These are phyloP conservation scores for Onthophagus sagittarius DNA, from an alignment of 2,888 invertebrate species.

Conservation along the genomic window DNA sequence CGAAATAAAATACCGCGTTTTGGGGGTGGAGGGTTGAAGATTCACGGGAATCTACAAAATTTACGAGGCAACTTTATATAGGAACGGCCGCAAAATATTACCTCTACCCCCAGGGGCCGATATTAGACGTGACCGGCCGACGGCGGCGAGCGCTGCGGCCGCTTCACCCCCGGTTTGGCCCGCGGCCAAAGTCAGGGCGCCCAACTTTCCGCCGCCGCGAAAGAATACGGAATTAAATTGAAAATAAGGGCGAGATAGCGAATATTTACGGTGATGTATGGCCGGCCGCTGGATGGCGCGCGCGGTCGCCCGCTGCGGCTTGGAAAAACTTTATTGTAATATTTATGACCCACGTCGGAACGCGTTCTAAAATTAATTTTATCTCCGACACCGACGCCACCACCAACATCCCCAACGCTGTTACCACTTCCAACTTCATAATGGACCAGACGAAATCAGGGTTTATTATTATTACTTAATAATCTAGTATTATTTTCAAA, in stretches of 20 bases:
- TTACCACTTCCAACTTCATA: background rate
- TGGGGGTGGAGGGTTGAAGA: slow-evolving; percentile 30
- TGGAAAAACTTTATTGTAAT: slow-evolving; percentile 40
- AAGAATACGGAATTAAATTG: slow-evolving; percentile 37
- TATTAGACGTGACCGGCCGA: slow-evolving; percentile 41
- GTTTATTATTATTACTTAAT: background rate
- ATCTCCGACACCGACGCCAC: background rate
- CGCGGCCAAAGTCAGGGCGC: background rate
- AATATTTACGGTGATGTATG: slow-evolving; percentile 42
- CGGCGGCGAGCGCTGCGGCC: slow-evolving; percentile 2
- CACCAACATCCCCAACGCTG: background rate
- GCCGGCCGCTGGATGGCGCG: slow-evolving; percentile 29
- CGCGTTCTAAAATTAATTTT: slow-evolving; percentile 1
- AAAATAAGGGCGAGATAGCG: slow-evolving; percentile 41
- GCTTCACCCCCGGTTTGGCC: slow-evolving; percentile 15
- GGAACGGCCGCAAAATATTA: slow-evolving; percentile 43
- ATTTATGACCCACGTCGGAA: slow-evolving; percentile 33
- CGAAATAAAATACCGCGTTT: slow-evolving; percentile 21
- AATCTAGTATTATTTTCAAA: no score
- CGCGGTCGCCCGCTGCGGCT: slow-evolving; percentile 6
- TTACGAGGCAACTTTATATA: slow-evolving; percentile 41
- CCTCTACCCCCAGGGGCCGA: slow-evolving; percentile 31
- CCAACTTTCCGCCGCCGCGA: slow-evolving; percentile 19
- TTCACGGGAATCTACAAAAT: slow-evolving; percentile 39
- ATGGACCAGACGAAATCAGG: background rate